Evolutionary conservation across 2,113 vertebrate genomes (phyloP).

Genomic region (Empidonax alnorum): DNA sequence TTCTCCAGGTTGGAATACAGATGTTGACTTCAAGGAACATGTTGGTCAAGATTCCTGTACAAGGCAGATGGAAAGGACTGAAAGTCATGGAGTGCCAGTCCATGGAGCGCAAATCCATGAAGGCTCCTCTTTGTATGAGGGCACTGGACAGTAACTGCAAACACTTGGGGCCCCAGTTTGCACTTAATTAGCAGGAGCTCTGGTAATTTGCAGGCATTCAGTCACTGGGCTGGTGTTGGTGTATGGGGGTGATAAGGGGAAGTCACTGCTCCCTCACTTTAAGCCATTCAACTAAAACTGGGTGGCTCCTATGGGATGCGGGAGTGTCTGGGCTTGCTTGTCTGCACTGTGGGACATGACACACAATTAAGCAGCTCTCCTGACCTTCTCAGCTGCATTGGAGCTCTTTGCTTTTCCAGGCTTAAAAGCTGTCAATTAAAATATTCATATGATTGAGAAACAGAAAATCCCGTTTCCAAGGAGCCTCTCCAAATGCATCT

Average conservation of each 20-base stretch:
- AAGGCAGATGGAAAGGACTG: conserved; percentile 18
- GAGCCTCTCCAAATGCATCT: not conserved
- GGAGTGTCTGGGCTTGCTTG: not conserved
- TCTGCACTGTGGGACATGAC: not conserved
- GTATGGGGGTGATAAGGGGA: not conserved
- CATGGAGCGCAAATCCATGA: not conserved
- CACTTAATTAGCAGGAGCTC: not conserved
- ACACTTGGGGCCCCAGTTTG: not conserved
- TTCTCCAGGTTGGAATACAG: conserved; percentile 72
- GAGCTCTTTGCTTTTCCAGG: not conserved
- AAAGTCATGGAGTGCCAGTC: not conserved
- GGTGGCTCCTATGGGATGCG: not conserved
- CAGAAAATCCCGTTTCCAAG: not conserved
- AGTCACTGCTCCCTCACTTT: not conserved
- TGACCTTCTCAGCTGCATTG: not conserved
- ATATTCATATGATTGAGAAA: not conserved
- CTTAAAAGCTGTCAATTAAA: not conserved
- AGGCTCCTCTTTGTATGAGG: not conserved
- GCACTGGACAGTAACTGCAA: not conserved
- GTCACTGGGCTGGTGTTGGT: not conserved
- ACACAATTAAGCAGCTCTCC: not conserved
- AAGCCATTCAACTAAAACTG: not conserved
- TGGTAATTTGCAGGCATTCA: not conserved
- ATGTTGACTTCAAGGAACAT: conserved; percentile 60
- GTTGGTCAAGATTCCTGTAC: conserved; percentile 81